Evolutionary conservation across 2,113 vertebrate species (phyloP).

Genomic region (Lophura nycthemera): DNA sequence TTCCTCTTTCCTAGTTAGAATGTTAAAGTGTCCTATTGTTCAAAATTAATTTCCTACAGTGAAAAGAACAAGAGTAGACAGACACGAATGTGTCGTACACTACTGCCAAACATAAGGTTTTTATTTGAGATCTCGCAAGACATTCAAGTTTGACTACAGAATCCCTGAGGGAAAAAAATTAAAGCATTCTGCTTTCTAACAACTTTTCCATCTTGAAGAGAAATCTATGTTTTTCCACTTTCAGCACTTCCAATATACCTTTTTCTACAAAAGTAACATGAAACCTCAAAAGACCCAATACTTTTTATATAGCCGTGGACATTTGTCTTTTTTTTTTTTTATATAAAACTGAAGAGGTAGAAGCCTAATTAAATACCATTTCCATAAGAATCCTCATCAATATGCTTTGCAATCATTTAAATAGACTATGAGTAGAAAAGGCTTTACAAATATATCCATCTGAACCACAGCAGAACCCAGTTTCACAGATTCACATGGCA

Average conservation of each 20-base stretch:
- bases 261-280: background rate
- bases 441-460: constrained; percentile 1
- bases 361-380: constrained; percentile 25
- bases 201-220: background rate
- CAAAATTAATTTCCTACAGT: background rate
- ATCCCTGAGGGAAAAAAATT: constrained; percentile 23
- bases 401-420: background rate
- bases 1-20: background rate
- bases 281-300: constrained; percentile 10
- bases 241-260: background rate
- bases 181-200: constrained; percentile 50
- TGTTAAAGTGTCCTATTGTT: background rate
- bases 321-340: background rate
- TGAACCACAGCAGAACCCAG: background rate
- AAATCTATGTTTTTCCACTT: background rate
- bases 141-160: background rate
- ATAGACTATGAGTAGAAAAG: background rate
- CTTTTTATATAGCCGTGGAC: background rate
- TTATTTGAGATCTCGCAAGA: background rate
- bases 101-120: constrained; percentile 13
- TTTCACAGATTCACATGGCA: background rate
- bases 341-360: background rate
- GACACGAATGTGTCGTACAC: background rate
- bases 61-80: background rate
- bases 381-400: constrained; percentile 25